Percentiles rank a stretch among this genome's conserved stretches.
These are phyloP conservation scores for Entomobrya multifasciata DNA, from an alignment of 2,888 invertebrate genomes.

Conservation along the genomic window DNA sequence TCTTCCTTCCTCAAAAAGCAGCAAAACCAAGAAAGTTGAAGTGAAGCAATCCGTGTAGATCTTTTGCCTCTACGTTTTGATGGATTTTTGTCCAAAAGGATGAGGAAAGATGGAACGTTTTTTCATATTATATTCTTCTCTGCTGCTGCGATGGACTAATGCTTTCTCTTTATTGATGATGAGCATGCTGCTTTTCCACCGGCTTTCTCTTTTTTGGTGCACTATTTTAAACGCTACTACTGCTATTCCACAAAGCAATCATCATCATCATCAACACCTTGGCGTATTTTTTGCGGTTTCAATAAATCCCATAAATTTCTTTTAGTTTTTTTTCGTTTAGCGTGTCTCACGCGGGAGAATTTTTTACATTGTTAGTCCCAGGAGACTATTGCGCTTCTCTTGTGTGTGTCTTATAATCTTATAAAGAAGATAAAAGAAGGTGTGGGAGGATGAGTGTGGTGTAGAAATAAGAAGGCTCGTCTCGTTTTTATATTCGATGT, in stretches of 20 bases:
- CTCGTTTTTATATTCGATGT: conserved; percentile 39
- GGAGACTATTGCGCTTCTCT: conserved; percentile 32
- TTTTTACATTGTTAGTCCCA: conserved; percentile 47
- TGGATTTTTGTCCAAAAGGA: conserved; percentile 68
- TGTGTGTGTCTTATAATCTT: too few species aligned
- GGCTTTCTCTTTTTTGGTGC: too few species aligned
- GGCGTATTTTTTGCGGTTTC: conserved; percentile 51
- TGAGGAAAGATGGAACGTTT: conserved; percentile 57
- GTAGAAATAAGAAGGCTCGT: neutral
- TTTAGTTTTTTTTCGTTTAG: conserved; percentile 63
- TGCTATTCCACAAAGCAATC: conserved; percentile 24
- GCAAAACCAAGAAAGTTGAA: conserved; percentile 39
- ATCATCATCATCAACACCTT: neutral
- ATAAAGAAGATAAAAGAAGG: too few species aligned
- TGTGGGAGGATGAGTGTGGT: too few species aligned
- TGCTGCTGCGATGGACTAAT: conserved; percentile 40
- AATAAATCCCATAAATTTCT: conserved; percentile 73
- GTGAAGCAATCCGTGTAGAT: conserved; percentile 68
- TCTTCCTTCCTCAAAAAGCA: neutral
- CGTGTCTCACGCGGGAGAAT: conserved; percentile 56
- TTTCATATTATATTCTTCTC: conserved; percentile 57
- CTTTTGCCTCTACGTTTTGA: conserved; percentile 59
- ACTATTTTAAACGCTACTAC: neutral
- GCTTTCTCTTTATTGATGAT: conserved; percentile 66
- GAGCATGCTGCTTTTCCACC: conserved; percentile 34